Evolutionary conservation across 37 sponge, comb jelly and placozoan genomes (phyloP), one percentile per base, ranked within the genome.

Genomic region (Amphimedon queenslandica): DNA sequence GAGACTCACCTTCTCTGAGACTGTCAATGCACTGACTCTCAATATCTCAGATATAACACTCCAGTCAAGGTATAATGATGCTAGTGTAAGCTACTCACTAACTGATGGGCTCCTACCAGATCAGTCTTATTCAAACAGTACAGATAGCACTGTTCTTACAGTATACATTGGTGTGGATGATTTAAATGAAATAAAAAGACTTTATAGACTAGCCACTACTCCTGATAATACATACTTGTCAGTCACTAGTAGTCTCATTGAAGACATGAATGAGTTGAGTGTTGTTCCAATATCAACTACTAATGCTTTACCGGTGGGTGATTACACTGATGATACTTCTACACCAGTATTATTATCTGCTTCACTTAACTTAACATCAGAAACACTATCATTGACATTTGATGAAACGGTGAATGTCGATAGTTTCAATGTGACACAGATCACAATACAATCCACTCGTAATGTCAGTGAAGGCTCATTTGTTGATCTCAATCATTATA

Each of bases 321-420:
- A 27, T 23, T 93, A 79, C 43, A 38, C 39, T 6, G 77, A 65
- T 23, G 93, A 93, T 42, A 72, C 69, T 2, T 77, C 72, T 37
- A 67, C 74, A 0, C 88, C 93, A 4, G 33, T 72, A 23, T 75
- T 93, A 0, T 37, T 77, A 3, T 65, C 79, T 1, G 87, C 77
- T 66, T 80, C 83, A 24, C 76, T 91, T 39, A 72, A 95, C 70
- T 77, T 95, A 31, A 84, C 83, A 8, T 74, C 71, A n/a, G 96
- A 91, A 51, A 27, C 33, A n/a, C 73, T 95, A 36, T 20, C 58
- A 6, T 84, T 95, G 31, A 91, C 92, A 42, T 95, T 91, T 74
- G 92, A 87, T 69, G 96, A 95, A 68, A 84, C 86, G 3, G 77
- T 95, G 39, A 84, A 91, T 73, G 69, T 79, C 25, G 77, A 74